Percentiles rank a stretch among this genome's conserved stretches.
phyloP scores from a whole-genome alignment of 2,113 vertebrate genomes.

The cattle (Bos taurus) region ARS-UCD2.0 NC_037335.1:13303501-13304000 shows the following conservation, averaged over 20 bases:
- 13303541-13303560: not conserved
- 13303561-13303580: not conserved
- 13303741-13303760: not conserved
- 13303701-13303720: not conserved
- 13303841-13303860: not conserved
- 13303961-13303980: not conserved
- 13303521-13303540: not conserved
- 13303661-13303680: not conserved
- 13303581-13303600: not conserved
- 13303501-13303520: not conserved
- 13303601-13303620: not conserved
- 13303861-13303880: not conserved
- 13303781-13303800: not conserved
- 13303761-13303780: not conserved
- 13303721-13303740: not conserved
- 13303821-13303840: not conserved
- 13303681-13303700: not conserved
- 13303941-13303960: not conserved
- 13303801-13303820: not conserved
- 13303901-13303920: not conserved
- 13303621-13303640: not conserved
- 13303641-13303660: not conserved
- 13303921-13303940: not conserved
- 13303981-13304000: not conserved
- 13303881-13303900: not conserved